Evolutionary conservation across 2,888 invertebrate genomes (phyloP).

Genomic region (Cosmia trapezina): DNA sequence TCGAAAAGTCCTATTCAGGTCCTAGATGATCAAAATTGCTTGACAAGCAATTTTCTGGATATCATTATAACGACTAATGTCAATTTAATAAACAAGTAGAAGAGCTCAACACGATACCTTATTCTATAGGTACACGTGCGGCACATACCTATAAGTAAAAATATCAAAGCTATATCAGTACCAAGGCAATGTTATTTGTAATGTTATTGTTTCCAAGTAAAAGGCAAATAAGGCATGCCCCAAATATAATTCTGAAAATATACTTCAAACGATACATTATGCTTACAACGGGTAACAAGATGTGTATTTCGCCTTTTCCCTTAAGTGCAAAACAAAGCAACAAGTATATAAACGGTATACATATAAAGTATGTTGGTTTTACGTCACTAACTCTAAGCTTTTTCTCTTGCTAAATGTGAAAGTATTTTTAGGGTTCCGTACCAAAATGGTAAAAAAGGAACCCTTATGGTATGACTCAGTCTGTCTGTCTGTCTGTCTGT

Average conservation of each 20-base stretch:
- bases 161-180: background rate
- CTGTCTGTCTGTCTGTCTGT: no score
- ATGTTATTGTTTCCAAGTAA: conserved; percentile 19
- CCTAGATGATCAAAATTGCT: no score
- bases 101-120: background rate
- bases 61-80: background rate
- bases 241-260: conserved; percentile 32
- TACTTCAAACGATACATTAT: conserved; percentile 41
- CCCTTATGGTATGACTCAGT: no score
- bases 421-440: no score
- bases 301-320: conserved; percentile 19
- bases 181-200: background rate
- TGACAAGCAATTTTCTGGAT: no score
- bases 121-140: background rate
- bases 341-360: conserved; percentile 22
- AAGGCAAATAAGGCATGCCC: conserved; percentile 8
- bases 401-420: background rate
- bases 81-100: background rate
- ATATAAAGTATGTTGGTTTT: background rate
- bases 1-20: no score
- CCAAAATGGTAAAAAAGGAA: no score
- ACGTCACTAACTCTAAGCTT: background rate
- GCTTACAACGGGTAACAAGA: conserved; percentile 7
- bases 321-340: conserved; percentile 42
- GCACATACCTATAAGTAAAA: background rate